Evolutionary conservation across 2,888 invertebrate genomes (phyloP).

Genomic region (Epinotia bilunana): DNA sequence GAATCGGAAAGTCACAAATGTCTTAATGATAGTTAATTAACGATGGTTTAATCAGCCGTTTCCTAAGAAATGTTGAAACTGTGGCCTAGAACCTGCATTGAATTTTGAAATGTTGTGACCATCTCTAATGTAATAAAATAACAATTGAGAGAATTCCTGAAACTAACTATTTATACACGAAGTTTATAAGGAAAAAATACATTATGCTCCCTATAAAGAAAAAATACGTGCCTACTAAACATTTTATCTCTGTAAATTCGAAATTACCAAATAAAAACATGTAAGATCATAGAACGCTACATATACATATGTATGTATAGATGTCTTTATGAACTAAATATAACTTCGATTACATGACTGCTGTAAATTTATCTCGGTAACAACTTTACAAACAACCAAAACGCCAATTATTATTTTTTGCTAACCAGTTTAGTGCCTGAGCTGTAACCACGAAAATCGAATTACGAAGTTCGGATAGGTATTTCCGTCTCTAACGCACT

Average conservation of each 20-base stretch:
- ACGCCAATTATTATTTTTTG: neutral
- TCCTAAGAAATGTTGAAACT: neutral
- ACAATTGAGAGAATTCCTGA: no score
- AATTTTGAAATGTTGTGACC: no score
- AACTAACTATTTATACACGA: no score
- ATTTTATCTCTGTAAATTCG: neutral
- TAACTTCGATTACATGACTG: neutral
- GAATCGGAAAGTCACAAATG: neutral
- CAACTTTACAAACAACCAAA: neutral
- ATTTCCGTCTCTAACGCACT: no score
- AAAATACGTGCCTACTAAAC: no score
- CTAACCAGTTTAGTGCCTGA: neutral
- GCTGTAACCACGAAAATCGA: no score
- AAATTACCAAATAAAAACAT: neutral
- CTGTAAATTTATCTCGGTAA: neutral
- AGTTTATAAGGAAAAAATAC: no score
- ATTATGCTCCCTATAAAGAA: no score
- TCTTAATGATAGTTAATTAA: neutral
- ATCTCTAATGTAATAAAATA: no score
- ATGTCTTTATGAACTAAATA: neutral
- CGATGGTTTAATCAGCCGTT: neutral
- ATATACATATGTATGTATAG: neutral
- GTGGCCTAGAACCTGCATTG: neutral
- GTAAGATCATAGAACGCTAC: neutral
- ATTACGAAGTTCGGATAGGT: no score